Evolutionary conservation across 1,140 invertebrate species (phyloP).

Genomic region (Drosophila willistoni): DNA sequence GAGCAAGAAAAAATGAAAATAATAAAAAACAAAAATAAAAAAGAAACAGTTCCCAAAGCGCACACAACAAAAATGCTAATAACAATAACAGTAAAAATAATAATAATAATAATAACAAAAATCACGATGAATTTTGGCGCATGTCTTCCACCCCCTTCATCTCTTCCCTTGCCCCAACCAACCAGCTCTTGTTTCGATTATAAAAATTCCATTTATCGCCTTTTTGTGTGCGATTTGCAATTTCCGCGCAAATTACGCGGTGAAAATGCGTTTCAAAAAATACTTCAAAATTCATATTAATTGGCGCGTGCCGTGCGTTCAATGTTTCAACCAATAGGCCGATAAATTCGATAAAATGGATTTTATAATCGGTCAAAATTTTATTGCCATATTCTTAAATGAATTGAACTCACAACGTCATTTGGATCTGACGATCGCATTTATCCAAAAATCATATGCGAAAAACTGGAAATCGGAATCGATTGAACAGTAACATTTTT

Average conservation of each 20-base stretch:
- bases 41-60: slow-evolving; percentile 13
- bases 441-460: not conserved
- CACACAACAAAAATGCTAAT: slow-evolving; percentile 49
- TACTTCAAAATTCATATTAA: slow-evolving; percentile 50
- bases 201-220: slow-evolving; percentile 79
- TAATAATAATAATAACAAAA: slow-evolving; percentile 39
- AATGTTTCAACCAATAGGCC: not conserved
- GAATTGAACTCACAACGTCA: too few relatives aligned
- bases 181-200: slow-evolving; percentile 63
- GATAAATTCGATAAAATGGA: not conserved
- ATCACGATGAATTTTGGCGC: slow-evolving; percentile 6
- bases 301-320: slow-evolving; percentile 61
- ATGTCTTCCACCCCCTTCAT: slow-evolving; percentile 1
- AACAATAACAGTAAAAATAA: slow-evolving; percentile 73
- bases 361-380: not conserved
- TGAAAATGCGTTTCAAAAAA: slow-evolving; percentile 44
- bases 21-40: not conserved
- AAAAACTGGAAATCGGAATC: too few relatives aligned
- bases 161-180: slow-evolving; percentile 38
- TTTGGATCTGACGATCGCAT: not conserved
- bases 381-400: not conserved
- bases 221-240: slow-evolving; percentile 74
- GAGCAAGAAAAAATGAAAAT: not conserved
- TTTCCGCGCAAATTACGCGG: slow-evolving; percentile 68
- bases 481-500: too few relatives aligned